phyloP scores from a whole-genome alignment of 2,113 vertebrate species.

The human region DNA sequence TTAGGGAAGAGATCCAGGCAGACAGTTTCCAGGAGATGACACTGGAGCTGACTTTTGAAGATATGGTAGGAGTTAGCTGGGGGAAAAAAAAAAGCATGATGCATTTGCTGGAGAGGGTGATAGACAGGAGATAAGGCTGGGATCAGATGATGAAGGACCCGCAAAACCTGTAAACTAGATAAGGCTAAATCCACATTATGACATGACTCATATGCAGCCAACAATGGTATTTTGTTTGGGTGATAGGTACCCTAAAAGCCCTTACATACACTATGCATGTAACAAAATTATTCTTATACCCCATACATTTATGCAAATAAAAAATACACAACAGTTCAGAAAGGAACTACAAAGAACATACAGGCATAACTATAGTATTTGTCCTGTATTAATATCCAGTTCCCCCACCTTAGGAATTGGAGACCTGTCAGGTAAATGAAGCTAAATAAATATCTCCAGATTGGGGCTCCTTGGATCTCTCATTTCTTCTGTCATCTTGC shows the following conservation, averaged over 20 bases:
- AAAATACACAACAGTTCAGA: background rate
- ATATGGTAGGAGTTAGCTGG: background rate
- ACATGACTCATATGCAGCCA: background rate
- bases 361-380: background rate
- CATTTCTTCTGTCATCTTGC: no score
- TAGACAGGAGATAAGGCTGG: background rate
- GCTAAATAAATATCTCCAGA: background rate
- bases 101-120: background rate
- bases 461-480: background rate
- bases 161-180: background rate
- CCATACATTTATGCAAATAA: background rate
- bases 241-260: background rate
- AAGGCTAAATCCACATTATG: background rate
- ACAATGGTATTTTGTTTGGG: background rate
- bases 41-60: background rate
- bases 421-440: background rate
- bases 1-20: background rate
- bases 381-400: background rate
- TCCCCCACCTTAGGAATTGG: background rate
- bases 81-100: no score
- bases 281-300: background rate
- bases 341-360: background rate
- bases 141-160: background rate
- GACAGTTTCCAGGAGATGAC: background rate
- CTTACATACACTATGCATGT: background rate